Evolutionary conservation across 2,888 invertebrate species (phyloP).

Genomic region (Liposcelis brunnea): DNA sequence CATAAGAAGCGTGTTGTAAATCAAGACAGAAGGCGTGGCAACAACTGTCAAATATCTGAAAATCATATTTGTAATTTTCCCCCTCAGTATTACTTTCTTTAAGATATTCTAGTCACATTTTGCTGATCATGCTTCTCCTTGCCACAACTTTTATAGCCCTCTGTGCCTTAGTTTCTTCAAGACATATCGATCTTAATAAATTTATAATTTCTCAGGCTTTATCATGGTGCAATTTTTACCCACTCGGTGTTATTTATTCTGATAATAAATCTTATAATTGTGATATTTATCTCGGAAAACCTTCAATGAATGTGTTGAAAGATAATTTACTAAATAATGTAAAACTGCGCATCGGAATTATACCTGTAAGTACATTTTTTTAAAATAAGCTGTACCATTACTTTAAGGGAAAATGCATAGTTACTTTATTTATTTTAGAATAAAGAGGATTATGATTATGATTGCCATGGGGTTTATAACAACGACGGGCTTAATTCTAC

Average conservation of each 20-base stretch:
- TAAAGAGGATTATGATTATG: conserved; percentile 14
- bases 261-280: conserved; percentile 16
- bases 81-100: no score
- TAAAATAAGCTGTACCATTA: no score
- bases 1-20: no score
- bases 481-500: conserved; percentile 3
- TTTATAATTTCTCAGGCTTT: conserved; percentile 1
- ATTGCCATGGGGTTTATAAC: conserved; percentile 10
- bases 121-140: conserved; percentile 12
- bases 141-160: conserved; percentile 13
- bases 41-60: no score
- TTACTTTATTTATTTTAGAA: conserved; percentile 10
- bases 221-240: background rate
- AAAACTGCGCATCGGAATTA: background rate
- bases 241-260: conserved; percentile 13
- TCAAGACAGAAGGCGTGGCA: no score
- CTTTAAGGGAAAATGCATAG: no score
- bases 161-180: conserved; percentile 13
- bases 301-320: background rate
- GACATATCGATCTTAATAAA: conserved; percentile 13
- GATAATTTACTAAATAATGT: background rate
- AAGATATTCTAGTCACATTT: no score
- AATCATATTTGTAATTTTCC: no score
- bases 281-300: conserved; percentile 10
- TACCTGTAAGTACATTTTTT: no score